A percentile compares a stretch with the other conserved stretches of the same genome.
Conservation (phyloP, 2,888 invertebrate species). For the Piscicola geometra region DNA sequence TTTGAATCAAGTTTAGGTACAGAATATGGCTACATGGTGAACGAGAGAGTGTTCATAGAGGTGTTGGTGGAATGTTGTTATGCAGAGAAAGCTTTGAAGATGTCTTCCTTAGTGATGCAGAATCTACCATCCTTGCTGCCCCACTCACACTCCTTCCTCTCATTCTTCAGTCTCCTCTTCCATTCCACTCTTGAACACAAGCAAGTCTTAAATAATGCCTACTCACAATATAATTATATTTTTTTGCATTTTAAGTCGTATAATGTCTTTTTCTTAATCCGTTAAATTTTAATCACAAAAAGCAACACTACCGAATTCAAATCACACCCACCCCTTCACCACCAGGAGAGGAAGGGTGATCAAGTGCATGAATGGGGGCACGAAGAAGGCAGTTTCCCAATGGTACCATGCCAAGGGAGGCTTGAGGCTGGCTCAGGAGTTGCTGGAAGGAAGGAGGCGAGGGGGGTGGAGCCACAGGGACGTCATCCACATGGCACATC, state of each 20-base stretch:
- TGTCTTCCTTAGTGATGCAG: neutral
- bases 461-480: slow-evolving; percentile 4
- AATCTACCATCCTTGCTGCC: neutral
- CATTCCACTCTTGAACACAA: neutral
- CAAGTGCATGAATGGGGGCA: neutral
- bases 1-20: neutral
- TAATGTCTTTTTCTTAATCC: too few relatives aligned
- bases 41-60: neutral
- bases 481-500: neutral
- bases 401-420: neutral
- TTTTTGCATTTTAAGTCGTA: neutral
- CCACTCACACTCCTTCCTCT: neutral
- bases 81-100: slow-evolving; percentile 7
- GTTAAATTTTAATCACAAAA: too few relatives aligned
- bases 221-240: neutral
- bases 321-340: too few relatives aligned
- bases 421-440: neutral
- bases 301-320: too few relatives aligned
- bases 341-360: neutral
- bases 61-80: neutral
- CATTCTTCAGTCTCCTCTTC: neutral
- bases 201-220: neutral
- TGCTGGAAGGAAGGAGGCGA: neutral
- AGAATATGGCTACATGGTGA: neutral
- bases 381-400: neutral